Conservation (phyloP, 1,140 invertebrate genomes). For the Drosophila tristis region DNA sequence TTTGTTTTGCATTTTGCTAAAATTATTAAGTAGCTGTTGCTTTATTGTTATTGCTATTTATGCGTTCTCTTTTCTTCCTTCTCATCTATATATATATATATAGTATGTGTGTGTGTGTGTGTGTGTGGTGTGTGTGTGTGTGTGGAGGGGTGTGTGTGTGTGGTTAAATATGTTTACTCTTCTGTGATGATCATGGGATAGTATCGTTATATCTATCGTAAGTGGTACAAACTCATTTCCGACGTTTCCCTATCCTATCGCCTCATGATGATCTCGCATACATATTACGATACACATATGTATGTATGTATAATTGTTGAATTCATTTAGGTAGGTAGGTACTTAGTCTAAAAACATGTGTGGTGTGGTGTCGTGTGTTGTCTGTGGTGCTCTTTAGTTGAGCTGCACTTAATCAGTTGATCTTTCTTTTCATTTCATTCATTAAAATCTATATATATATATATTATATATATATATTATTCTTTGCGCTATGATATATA, state of each 20-base stretch:
- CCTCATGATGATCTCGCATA: conserved; percentile 12
- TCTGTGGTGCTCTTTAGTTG: conserved; percentile 54
- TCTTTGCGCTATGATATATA: conserved; percentile 65
- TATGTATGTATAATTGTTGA: conserved; percentile 56
- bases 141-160: conserved; percentile 21
- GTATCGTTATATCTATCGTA: conserved; percentile 26
- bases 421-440: conserved; percentile 37
- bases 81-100: conserved; percentile 37
- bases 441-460: conserved; percentile 67
- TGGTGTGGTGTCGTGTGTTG: neutral
- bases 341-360: conserved; percentile 77
- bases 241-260: too few relatives aligned
- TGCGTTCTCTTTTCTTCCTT: conserved; percentile 56
- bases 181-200: conserved; percentile 67
- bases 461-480: conserved; percentile 50
- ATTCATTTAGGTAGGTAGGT: conserved; percentile 78
- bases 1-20: conserved; percentile 74
- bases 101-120: conserved; percentile 41
- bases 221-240: conserved; percentile 24
- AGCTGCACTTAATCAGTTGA: conserved; percentile 71
- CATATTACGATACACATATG: too few relatives aligned
- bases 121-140: conserved; percentile 38
- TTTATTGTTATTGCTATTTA: conserved; percentile 74
- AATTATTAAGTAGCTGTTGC: conserved; percentile 81
- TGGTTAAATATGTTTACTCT: conserved; percentile 59